Evolutionary conservation across 2,797 vertebrate genomes (phyloP).

Genomic region (Parotocinclus haroldoi): DNA sequence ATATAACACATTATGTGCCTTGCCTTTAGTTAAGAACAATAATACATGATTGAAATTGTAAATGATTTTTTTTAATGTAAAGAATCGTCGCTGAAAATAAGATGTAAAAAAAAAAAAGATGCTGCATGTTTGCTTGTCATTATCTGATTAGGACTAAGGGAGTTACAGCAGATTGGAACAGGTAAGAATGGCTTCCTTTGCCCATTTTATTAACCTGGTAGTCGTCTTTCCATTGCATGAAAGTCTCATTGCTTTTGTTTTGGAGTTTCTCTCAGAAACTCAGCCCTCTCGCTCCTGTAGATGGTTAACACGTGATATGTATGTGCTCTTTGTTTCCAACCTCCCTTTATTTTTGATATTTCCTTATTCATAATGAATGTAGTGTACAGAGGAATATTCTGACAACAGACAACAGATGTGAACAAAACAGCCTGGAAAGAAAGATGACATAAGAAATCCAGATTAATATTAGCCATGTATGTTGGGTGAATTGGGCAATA

Average conservation of each 20-base stretch:
- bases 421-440: too few relatives aligned
- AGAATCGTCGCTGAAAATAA: slow-evolving; percentile 64
- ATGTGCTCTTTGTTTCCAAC: slow-evolving; percentile 38
- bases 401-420: too few relatives aligned
- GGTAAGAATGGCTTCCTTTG: slow-evolving; percentile 32
- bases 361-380: too few relatives aligned
- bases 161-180: slow-evolving; percentile 44
- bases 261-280: too few relatives aligned
- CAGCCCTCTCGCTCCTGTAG: slow-evolving; percentile 40
- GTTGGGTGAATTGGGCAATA: too few relatives aligned
- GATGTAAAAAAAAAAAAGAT: slow-evolving; percentile 58
- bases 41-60: slow-evolving; percentile 60
- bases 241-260: background rate
- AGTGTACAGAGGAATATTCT: too few relatives aligned
- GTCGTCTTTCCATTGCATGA: slow-evolving; percentile 42
- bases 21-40: slow-evolving; percentile 84
- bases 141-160: slow-evolving; percentile 51
- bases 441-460: too few relatives aligned
- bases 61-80: slow-evolving; percentile 63
- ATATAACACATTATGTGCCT: slow-evolving; percentile 97
- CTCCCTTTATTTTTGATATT: background rate
- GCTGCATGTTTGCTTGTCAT: slow-evolving; percentile 82
- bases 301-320: slow-evolving; percentile 46
- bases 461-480: too few relatives aligned
- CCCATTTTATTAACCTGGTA: slow-evolving; percentile 32